phyloP scores from a whole-genome alignment of 2,113 vertebrate genomes.

The Epinephelus cyanopodus region DNA sequence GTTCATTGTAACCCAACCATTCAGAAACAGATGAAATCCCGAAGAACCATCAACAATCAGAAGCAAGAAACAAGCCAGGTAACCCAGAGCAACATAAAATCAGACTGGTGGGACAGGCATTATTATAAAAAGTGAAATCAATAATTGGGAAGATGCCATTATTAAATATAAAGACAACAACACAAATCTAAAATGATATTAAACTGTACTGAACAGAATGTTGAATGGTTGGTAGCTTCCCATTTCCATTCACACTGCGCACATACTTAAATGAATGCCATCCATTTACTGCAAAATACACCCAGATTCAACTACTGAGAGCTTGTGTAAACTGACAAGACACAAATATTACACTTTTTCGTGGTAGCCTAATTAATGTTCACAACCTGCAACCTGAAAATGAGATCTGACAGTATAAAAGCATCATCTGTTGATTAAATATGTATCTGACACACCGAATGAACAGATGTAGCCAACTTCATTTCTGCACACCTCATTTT shows the following conservation, averaged over 20 bases:
- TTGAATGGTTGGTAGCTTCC: not conserved
- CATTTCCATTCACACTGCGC: not conserved
- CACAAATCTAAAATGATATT: no score
- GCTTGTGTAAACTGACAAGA: not conserved
- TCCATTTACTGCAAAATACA: not conserved
- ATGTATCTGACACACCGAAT: not conserved
- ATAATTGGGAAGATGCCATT: no score
- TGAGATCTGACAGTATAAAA: not conserved
- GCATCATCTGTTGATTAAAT: not conserved
- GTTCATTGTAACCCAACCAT: no score
- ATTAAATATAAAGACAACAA: no score
- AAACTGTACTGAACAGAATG: no score
- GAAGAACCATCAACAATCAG: no score
- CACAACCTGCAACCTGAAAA: slow-evolving; percentile 1
- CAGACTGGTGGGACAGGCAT: no score
- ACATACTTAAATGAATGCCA: not conserved
- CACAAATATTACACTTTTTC: not conserved
- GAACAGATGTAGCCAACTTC: not conserved
- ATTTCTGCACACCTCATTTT: not conserved
- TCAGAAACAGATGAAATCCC: no score
- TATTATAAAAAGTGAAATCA: no score
- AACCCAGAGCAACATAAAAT: no score
- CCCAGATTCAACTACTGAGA: not conserved
- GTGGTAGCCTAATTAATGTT: not conserved
- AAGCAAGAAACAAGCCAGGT: no score